These are phyloP conservation scores for Aphidius ervi DNA, from an alignment of 1,140 invertebrate species.

Conservation along the genomic window DNA sequence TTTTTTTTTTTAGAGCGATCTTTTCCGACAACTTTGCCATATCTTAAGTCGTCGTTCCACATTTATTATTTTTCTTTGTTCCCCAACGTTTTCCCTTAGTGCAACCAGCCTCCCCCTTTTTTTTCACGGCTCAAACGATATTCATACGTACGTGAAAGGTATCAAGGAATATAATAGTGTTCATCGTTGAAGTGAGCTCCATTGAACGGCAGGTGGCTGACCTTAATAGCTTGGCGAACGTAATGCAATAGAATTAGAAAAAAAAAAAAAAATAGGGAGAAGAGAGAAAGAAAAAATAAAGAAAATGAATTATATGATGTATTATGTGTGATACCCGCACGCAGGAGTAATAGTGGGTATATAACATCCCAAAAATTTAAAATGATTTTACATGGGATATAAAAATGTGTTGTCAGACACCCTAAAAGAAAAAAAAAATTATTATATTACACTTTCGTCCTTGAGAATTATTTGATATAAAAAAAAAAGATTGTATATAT, in stretches of 20 bases:
- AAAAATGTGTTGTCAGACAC: slow-evolving; percentile 20
- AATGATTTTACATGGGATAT: slow-evolving; percentile 11
- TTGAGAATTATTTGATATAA: no score
- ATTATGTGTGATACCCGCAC: no score
- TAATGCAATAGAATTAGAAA: slow-evolving; percentile 20
- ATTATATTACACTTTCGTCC: no score
- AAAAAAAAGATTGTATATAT: no score
- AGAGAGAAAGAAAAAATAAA: slow-evolving; percentile 18
- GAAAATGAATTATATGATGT: slow-evolving; percentile 24
- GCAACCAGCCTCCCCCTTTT: background rate
- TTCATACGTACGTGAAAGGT: slow-evolving; percentile 20
- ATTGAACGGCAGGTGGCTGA: slow-evolving; percentile 53
- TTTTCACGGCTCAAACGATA: slow-evolving; percentile 12
- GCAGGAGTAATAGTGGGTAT: no score
- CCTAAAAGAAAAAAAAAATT: no score
- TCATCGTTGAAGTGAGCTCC: slow-evolving; percentile 50
- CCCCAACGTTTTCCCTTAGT: slow-evolving; percentile 28
- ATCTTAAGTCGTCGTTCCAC: slow-evolving; percentile 38
- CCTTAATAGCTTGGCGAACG: slow-evolving; percentile 46
- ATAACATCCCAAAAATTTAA: no score
- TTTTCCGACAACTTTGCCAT: slow-evolving; percentile 15
- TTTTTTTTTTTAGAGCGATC: slow-evolving; percentile 17
- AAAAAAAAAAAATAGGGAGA: slow-evolving; percentile 11
- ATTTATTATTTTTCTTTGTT: slow-evolving; percentile 52
- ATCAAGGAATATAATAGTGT: slow-evolving; percentile 39